Conservation (phyloP, 2,797 vertebrate species). For the Amniataba percoides region DNA sequence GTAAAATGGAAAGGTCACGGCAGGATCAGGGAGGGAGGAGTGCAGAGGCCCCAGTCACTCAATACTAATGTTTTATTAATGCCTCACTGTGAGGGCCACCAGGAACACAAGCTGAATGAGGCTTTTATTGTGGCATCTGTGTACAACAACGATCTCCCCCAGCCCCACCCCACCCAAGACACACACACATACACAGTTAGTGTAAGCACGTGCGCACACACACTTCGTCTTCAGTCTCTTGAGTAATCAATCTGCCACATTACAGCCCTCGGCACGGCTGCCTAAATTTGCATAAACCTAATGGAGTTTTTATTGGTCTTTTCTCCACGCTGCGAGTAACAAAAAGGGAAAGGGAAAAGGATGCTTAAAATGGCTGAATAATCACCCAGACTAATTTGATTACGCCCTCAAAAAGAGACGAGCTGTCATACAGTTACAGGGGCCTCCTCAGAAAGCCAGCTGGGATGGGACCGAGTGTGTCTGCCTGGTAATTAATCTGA, state of each 20-base stretch:
- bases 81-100: constrained; percentile 80
- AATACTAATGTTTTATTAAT: constrained; percentile 91
- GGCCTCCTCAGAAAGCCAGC: constrained; percentile 65
- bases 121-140: constrained; percentile 87
- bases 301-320: constrained; percentile 84
- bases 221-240: constrained; percentile 69
- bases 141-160: constrained; percentile 71
- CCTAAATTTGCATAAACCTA: constrained; percentile 85
- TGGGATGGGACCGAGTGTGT: constrained; percentile 55
- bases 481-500: constrained; percentile 77
- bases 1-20: constrained; percentile 77
- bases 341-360: constrained; percentile 67
- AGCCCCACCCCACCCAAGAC: constrained; percentile 15
- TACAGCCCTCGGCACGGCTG: constrained; percentile 67
- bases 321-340: constrained; percentile 67
- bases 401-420: constrained; percentile 73
- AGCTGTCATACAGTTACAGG: constrained; percentile 73
- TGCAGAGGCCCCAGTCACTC: constrained; percentile 75
- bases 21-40: constrained; percentile 70
- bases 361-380: constrained; percentile 78
- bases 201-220: constrained; percentile 70
- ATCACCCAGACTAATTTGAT: constrained; percentile 82
- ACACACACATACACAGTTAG: constrained; percentile 52
- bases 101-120: constrained; percentile 79
- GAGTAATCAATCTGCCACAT: constrained; percentile 81